phyloP scores from a whole-genome alignment of 2,113 vertebrate genomes.

The Catharus minimus region DNA sequence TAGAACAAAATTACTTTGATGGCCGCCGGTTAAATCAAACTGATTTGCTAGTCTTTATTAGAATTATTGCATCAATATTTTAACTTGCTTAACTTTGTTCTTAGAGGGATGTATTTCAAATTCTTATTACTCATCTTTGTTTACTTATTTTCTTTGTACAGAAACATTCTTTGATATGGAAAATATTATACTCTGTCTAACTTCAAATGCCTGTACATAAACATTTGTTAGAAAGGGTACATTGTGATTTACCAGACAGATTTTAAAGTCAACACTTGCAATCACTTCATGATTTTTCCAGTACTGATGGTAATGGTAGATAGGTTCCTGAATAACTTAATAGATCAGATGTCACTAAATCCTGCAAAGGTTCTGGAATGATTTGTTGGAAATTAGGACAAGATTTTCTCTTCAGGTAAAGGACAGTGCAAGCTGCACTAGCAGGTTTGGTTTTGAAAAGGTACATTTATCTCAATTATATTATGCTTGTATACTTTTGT shows the following conservation, averaged over 20 bases:
- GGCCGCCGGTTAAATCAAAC: not conserved
- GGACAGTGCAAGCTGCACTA: not conserved
- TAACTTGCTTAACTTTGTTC: not conserved
- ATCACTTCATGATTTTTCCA: not conserved
- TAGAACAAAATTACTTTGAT: not conserved
- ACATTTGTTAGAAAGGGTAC: not conserved
- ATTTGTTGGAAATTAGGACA: not conserved
- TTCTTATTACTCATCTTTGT: not conserved
- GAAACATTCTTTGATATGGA: constrained; percentile 1
- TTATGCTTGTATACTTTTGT: not conserved
- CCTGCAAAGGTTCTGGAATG: not conserved
- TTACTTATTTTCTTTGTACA: not conserved
- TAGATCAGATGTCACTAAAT: not conserved
- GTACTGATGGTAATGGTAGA: not conserved
- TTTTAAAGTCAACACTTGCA: not conserved
- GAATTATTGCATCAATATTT: not conserved
- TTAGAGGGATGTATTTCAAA: not conserved
- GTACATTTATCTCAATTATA: not conserved
- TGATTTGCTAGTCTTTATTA: constrained; percentile 7
- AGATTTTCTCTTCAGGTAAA: not conserved
- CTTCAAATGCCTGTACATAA: not conserved
- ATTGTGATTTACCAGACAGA: not conserved
- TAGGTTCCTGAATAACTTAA: not conserved
- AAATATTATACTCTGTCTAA: not conserved
- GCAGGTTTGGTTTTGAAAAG: not conserved